phyloP scores from a whole-genome alignment of 2,888 invertebrate species.

The Hybos culiciformis region DNA sequence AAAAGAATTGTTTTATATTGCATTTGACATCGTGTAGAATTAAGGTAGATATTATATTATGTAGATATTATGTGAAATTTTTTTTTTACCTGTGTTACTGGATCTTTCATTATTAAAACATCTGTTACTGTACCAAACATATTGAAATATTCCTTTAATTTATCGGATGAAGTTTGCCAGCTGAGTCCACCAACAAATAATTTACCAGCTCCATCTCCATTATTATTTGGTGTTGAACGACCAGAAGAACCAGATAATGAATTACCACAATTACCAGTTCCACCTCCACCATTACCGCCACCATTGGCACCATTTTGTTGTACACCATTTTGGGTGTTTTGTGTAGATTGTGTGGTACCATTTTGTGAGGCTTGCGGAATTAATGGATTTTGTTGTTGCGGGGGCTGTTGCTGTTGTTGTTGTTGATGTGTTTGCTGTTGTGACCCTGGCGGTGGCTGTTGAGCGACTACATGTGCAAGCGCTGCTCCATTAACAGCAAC shows the following conservation, averaged over 20 bases:
- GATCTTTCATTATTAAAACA: conserved; percentile 89
- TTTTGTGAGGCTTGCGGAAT: conserved; percentile 10
- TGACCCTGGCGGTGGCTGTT: conserved; percentile 16
- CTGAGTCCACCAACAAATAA: conserved; percentile 83
- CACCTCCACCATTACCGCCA: conserved; percentile 12
- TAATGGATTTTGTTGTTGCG: conserved; percentile 14
- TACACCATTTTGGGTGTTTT: conserved; percentile 15
- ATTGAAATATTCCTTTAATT: conserved; percentile 81
- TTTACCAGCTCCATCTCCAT: conserved; percentile 63
- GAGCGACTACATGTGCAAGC: conserved; percentile 13
- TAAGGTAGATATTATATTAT: conserved; percentile 5
- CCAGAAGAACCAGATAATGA: conserved; percentile 55
- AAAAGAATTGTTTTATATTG: background rate
- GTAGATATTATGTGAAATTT: conserved; percentile 5
- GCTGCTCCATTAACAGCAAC: conserved; percentile 35
- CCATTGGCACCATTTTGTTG: conserved; percentile 11
- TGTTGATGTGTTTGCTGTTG: conserved; percentile 14
- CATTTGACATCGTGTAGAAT: conserved; percentile 3
- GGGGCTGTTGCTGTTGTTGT: conserved; percentile 16
- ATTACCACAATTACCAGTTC: no score
- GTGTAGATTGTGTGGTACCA: conserved; percentile 13
- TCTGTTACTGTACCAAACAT: conserved; percentile 86
- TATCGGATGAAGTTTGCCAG: conserved; percentile 88
- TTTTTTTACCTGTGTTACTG: conserved; percentile 69
- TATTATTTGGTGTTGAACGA: conserved; percentile 56